Percentiles rank a stretch among this genome's conserved stretches.
Conservation (phyloP, 2,797 vertebrate genomes). For the Lacerta agilis region DNA sequence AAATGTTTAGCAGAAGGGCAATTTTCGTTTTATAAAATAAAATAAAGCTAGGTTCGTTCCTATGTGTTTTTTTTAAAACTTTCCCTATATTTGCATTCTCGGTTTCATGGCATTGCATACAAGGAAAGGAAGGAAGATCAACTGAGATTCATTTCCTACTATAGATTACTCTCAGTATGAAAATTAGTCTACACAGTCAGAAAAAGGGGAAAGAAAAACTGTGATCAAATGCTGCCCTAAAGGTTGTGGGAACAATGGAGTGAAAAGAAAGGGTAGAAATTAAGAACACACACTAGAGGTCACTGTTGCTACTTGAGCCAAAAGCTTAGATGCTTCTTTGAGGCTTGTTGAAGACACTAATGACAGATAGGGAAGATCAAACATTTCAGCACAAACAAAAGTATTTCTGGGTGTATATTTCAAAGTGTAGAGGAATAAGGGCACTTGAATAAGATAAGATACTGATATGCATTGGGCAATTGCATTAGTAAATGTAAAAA, state of each 20-base stretch:
- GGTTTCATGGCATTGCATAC: slow-evolving; percentile 58
- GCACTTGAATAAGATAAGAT: slow-evolving; percentile 57
- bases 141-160: slow-evolving; percentile 68
- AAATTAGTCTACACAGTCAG: slow-evolving; percentile 73
- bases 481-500: background rate
- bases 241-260: slow-evolving; percentile 73
- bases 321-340: slow-evolving; percentile 54
- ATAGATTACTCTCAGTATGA: slow-evolving; percentile 71
- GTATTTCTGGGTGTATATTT: slow-evolving; percentile 59
- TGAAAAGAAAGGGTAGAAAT: slow-evolving; percentile 63
- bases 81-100: too few species aligned
- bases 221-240: slow-evolving; percentile 75
- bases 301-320: slow-evolving; percentile 91
- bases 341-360: slow-evolving; percentile 47
- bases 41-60: slow-evolving; percentile 10
- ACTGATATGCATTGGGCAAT: slow-evolving; percentile 43
- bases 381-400: slow-evolving; percentile 52
- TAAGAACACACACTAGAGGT: slow-evolving; percentile 93
- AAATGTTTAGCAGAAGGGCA: slow-evolving; percentile 68
- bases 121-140: slow-evolving; percentile 72
- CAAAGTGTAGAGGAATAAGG: slow-evolving; percentile 57
- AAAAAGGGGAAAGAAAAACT: slow-evolving; percentile 57
- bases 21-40: slow-evolving; percentile 65
- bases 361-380: slow-evolving; percentile 58
- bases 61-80: background rate